Evolutionary conservation across 2,113 vertebrate genomes (phyloP).

Genomic region (Eubucco bourcierii): DNA sequence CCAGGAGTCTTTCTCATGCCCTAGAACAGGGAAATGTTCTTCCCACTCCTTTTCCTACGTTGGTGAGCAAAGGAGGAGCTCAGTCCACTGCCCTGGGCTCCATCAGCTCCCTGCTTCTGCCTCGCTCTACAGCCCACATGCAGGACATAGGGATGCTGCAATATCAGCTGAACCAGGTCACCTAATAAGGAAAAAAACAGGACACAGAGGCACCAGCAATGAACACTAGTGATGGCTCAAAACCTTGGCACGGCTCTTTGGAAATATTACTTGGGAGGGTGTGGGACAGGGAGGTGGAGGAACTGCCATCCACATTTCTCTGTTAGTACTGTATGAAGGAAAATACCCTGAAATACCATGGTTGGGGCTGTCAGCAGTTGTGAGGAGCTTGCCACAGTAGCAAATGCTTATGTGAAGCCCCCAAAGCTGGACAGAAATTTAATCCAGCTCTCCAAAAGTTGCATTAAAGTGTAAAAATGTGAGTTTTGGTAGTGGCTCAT

Average conservation of each 20-base stretch:
- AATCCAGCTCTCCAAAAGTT: constrained; percentile 12
- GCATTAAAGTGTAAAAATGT: constrained; percentile 14
- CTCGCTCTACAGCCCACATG: rapidly evolving
- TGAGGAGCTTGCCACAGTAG: neutral
- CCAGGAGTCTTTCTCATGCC: neutral
- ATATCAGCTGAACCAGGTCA: neutral
- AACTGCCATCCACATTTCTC: constrained; percentile 10
- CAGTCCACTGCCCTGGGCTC: neutral
- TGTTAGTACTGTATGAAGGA: constrained; percentile 2
- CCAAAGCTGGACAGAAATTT: neutral
- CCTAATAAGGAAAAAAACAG: neutral
- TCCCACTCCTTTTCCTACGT: neutral
- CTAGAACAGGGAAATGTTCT: neutral
- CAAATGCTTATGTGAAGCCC: neutral
- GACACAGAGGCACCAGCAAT: neutral
- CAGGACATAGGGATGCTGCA: rapidly evolving
- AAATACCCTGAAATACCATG: neutral
- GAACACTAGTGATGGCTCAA: neutral
- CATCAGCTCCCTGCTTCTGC: neutral
- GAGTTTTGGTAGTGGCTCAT: neutral
- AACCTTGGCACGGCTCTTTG: neutral
- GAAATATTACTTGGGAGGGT: neutral
- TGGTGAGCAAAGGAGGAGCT: neutral
- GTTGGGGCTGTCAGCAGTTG: neutral
- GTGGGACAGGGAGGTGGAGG: neutral